Evolutionary conservation across 2,797 vertebrate genomes (phyloP).

Genomic region (Chiropotes sagulatus): DNA sequence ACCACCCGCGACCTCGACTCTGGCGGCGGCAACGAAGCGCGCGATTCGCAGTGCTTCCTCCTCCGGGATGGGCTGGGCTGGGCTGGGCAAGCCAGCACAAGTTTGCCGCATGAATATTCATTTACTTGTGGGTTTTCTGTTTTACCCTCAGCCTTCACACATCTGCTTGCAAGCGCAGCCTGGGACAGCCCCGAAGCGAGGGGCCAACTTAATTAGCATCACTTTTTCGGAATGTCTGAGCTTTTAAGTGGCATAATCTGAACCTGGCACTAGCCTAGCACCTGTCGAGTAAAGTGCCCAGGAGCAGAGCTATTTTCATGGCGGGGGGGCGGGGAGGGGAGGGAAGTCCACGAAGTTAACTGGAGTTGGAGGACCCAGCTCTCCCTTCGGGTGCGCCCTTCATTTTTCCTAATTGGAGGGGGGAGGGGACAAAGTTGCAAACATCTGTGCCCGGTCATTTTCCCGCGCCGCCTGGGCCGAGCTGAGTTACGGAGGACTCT

Average conservation of each 20-base stretch:
- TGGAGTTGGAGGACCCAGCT: background rate
- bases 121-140: background rate
- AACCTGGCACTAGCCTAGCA: background rate
- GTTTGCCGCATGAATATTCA: constrained; percentile 41
- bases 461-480: background rate
- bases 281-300: background rate
- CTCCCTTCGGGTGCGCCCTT: background rate
- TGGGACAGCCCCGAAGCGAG: background rate
- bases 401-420: background rate
- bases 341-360: constrained; percentile 31
- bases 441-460: background rate
- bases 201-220: constrained; percentile 45
- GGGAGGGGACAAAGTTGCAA: background rate
- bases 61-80: background rate
- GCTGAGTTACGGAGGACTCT: background rate
- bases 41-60: rapidly evolving
- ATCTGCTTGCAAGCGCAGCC: constrained; percentile 14
- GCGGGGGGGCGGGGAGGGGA: background rate
- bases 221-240: background rate
- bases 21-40: background rate
- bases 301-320: background rate
- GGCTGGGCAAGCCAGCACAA: background rate
- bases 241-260: background rate
- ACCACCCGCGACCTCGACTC: background rate
- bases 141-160: background rate